Conservation (phyloP, 2,113 vertebrate species). For the Phylloscopus whistleri region DNA sequence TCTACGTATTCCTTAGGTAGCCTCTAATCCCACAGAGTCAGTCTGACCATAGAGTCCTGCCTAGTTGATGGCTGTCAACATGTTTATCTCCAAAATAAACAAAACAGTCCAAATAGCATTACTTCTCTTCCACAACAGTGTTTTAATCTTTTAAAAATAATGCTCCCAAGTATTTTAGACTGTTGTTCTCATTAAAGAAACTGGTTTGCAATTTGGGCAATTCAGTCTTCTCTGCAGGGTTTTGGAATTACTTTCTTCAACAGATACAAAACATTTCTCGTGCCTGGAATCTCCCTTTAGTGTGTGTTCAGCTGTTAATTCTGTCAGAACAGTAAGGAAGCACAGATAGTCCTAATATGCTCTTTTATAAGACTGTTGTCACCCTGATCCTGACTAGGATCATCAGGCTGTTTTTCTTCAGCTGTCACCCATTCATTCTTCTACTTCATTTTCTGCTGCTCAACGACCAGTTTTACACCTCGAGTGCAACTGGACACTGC, state of each 20-base stretch:
- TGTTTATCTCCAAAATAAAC: background rate
- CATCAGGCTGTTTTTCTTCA: background rate
- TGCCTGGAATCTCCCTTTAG: background rate
- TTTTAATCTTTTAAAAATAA: background rate
- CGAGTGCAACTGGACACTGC: background rate
- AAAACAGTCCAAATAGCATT: background rate
- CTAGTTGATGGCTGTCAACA: background rate
- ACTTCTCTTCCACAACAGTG: background rate
- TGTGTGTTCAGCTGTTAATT: background rate
- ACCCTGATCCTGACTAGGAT: background rate
- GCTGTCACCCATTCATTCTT: background rate
- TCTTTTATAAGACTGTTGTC: background rate
- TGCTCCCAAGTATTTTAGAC: background rate
- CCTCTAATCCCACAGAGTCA: background rate
- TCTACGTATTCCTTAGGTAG: background rate
- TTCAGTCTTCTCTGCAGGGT: background rate
- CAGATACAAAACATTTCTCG: background rate
- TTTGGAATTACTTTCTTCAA: background rate
- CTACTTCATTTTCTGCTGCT: background rate
- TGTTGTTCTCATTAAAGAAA: background rate
- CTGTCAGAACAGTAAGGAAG: background rate
- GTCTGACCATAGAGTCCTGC: background rate
- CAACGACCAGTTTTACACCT: background rate
- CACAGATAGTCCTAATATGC: background rate
- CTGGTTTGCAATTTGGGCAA: background rate